These are phyloP conservation scores for Paradisaea rubra DNA, from an alignment of 2,113 vertebrate genomes.

Conservation along the genomic window DNA sequence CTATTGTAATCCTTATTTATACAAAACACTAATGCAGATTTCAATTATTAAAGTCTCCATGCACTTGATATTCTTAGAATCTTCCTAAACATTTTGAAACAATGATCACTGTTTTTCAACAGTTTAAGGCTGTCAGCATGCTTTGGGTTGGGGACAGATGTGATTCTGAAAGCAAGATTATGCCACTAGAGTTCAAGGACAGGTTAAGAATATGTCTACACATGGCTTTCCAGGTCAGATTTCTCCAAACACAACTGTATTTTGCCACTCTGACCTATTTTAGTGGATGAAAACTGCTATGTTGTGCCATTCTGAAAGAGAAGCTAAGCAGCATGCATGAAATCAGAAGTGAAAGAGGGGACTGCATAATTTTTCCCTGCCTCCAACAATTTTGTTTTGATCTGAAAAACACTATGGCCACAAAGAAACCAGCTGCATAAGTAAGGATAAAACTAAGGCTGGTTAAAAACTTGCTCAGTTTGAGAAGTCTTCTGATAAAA, in stretches of 20 bases:
- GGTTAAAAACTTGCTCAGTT: background rate
- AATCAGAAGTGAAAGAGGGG: background rate
- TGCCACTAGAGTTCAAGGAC: background rate
- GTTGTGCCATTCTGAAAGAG: background rate
- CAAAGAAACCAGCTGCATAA: background rate
- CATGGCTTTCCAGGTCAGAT: background rate
- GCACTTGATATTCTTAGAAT: background rate
- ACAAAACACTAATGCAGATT: background rate
- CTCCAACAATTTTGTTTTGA: background rate
- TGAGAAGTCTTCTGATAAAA: background rate
- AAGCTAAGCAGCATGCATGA: background rate
- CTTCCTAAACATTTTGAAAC: background rate
- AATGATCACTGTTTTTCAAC: background rate
- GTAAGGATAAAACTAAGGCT: background rate
- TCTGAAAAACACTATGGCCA: background rate
- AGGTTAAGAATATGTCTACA: background rate
- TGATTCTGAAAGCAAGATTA: background rate
- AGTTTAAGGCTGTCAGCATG: conserved; percentile 42
- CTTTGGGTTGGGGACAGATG: background rate
- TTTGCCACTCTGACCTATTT: background rate
- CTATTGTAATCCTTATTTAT: background rate
- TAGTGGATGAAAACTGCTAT: background rate
- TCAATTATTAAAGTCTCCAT: background rate
- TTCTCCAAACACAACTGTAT: background rate
- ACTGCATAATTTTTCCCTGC: background rate